These are phyloP conservation scores for Sinocyclocheilus maitianheensis DNA, from an alignment of 2,113 vertebrate species.

Conservation along the genomic window DNA sequence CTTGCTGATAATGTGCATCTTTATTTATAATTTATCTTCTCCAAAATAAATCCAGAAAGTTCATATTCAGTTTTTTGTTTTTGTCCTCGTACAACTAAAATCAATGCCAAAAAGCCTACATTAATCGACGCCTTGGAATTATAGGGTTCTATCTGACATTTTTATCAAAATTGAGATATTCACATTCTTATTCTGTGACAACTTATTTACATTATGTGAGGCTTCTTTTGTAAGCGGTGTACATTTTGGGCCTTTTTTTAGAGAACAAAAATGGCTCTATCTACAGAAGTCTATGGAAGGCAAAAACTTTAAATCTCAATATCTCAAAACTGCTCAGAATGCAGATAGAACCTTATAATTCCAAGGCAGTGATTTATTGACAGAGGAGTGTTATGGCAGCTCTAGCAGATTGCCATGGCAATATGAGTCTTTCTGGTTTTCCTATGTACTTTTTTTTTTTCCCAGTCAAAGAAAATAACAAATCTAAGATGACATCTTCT, in stretches of 20 bases:
- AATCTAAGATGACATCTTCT: conserved; percentile 54
- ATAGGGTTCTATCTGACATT: too few relatives aligned
- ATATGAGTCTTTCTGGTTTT: neutral
- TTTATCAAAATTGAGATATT: too few relatives aligned
- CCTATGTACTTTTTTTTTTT: conserved; percentile 1
- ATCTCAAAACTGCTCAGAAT: too few relatives aligned
- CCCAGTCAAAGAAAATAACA: conserved; percentile 28
- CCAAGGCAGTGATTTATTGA: neutral
- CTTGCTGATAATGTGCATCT: neutral
- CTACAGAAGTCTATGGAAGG: too few relatives aligned
- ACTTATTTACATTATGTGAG: too few relatives aligned
- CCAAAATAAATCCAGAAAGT: neutral
- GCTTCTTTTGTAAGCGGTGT: too few relatives aligned
- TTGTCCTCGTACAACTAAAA: neutral
- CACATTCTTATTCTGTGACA: too few relatives aligned
- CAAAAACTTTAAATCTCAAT: too few relatives aligned
- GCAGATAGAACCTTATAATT: too few relatives aligned
- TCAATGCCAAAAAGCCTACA: neutral
- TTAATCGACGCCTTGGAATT: neutral
- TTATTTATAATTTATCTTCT: neutral
- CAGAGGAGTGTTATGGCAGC: neutral
- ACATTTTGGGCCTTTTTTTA: too few relatives aligned
- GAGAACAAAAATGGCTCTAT: too few relatives aligned
- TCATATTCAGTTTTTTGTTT: neutral
- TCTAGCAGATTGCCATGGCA: neutral